Evolutionary conservation across 2,888 invertebrate species (phyloP).

Genomic region (Ctenicera cuprea): DNA sequence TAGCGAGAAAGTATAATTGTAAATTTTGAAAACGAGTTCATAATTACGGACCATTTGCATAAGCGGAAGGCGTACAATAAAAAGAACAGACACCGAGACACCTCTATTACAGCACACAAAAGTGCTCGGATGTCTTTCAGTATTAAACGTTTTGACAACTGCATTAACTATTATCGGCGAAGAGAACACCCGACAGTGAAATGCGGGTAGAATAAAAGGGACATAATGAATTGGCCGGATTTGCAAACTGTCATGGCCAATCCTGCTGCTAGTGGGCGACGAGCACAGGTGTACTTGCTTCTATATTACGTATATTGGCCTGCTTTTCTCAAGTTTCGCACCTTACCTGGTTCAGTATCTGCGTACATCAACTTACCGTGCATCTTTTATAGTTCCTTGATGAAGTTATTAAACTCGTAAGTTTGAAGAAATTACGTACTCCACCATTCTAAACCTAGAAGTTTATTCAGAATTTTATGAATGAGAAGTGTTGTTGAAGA

Average conservation of each 20-base stretch:
- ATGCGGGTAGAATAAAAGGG: conserved; percentile 33
- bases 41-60: conserved; percentile 27
- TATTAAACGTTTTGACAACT: conserved; percentile 46
- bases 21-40: conserved; percentile 35
- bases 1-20: conserved; percentile 24
- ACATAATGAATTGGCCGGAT: conserved; percentile 58
- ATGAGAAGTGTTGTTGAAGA: too few relatives aligned
- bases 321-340: conserved; percentile 18
- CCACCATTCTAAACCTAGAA: too few relatives aligned
- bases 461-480: too few relatives aligned
- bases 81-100: conserved; percentile 27
- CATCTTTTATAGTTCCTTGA: too few relatives aligned
- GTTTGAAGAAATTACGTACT: too few relatives aligned
- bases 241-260: conserved; percentile 56
- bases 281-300: conserved; percentile 39
- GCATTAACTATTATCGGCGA: conserved; percentile 48
- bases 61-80: conserved; percentile 5
- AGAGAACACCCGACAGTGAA: conserved; percentile 36
- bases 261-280: conserved; percentile 40
- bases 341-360: neutral
- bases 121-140: conserved; percentile 35
- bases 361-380: neutral
- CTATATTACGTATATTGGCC: conserved; percentile 1
- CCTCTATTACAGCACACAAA: conserved; percentile 30
- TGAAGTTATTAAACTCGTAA: too few relatives aligned